Percentiles rank a stretch among this genome's conserved stretches.
These are phyloP conservation scores for Hafferia zeledoni DNA, from an alignment of 2,797 vertebrate species.

Conservation along the genomic window DNA sequence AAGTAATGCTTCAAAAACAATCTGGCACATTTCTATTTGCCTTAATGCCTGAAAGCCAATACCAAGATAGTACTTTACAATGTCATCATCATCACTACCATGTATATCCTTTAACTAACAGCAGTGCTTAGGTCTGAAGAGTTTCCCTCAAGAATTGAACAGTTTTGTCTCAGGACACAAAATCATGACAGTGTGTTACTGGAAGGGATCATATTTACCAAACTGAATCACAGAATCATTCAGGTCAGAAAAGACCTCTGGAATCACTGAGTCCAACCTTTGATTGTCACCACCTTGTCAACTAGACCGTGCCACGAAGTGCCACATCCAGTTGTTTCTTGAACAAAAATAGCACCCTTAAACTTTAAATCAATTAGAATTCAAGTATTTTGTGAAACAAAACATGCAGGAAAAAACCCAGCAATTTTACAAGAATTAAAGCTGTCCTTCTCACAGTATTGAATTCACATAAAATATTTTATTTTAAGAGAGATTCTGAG, in stretches of 20 bases:
- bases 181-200: not conserved
- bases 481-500: not conserved
- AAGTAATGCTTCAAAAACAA: conserved; percentile 71
- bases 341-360: not conserved
- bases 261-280: not conserved
- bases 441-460: not conserved
- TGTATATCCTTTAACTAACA: not conserved
- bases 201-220: not conserved
- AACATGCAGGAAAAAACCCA: not conserved
- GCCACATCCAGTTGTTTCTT: not conserved
- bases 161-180: not conserved
- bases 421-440: not conserved
- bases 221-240: not conserved
- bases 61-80: not conserved
- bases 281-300: not conserved
- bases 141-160: not conserved
- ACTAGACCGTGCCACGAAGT: not conserved
- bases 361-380: not conserved
- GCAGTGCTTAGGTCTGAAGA: not conserved
- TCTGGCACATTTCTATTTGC: conserved; percentile 65
- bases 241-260: not conserved
- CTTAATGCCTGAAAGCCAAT: conserved; percentile 29
- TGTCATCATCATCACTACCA: not conserved
- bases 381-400: not conserved
- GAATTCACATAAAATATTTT: not conserved